phyloP scores from a whole-genome alignment of 2,888 invertebrate species.

The Cataglyphis altisquamis region DNA sequence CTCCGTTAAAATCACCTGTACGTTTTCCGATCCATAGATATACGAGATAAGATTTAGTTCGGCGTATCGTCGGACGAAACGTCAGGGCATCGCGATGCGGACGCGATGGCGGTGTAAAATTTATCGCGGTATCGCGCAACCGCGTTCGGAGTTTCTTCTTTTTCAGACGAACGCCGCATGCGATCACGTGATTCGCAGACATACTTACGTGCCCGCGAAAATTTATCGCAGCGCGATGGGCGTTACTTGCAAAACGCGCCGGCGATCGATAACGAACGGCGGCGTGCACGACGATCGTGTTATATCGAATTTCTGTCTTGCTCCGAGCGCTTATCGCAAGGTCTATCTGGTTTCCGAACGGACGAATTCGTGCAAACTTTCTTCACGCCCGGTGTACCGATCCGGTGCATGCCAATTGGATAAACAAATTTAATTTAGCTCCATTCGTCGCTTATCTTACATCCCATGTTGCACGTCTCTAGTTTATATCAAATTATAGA shows the following conservation, averaged over 20 bases:
- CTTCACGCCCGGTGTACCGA: slow-evolving; percentile 46
- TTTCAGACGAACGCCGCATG: slow-evolving; percentile 66
- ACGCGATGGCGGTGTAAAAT: slow-evolving; percentile 57
- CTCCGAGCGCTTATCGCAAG: slow-evolving; percentile 29
- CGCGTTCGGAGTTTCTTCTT: slow-evolving; percentile 67
- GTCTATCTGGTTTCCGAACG: slow-evolving; percentile 50
- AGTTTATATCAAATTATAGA: not conserved
- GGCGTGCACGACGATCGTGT: slow-evolving; percentile 65
- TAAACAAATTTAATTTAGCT: slow-evolving; percentile 54
- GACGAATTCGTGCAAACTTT: slow-evolving; percentile 54
- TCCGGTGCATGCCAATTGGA: slow-evolving; percentile 47
- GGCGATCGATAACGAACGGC: slow-evolving; percentile 68
- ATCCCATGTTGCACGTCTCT: not conserved
- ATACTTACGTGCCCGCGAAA: slow-evolving; percentile 64
- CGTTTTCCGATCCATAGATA: slow-evolving; percentile 42
- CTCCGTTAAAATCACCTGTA: slow-evolving; percentile 31
- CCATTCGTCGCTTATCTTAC: slow-evolving; percentile 18
- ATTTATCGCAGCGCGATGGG: slow-evolving; percentile 68
- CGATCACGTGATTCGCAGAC: slow-evolving; percentile 71
- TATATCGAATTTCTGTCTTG: slow-evolving; percentile 67
- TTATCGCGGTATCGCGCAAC: slow-evolving; percentile 68
- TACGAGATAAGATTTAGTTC: slow-evolving; percentile 32
- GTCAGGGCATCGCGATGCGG: slow-evolving; percentile 63
- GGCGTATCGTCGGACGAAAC: slow-evolving; percentile 41
- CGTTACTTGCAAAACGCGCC: slow-evolving; percentile 67